Conservation (phyloP, 2,113 vertebrate genomes). For the Actenoides lindsayi region DNA sequence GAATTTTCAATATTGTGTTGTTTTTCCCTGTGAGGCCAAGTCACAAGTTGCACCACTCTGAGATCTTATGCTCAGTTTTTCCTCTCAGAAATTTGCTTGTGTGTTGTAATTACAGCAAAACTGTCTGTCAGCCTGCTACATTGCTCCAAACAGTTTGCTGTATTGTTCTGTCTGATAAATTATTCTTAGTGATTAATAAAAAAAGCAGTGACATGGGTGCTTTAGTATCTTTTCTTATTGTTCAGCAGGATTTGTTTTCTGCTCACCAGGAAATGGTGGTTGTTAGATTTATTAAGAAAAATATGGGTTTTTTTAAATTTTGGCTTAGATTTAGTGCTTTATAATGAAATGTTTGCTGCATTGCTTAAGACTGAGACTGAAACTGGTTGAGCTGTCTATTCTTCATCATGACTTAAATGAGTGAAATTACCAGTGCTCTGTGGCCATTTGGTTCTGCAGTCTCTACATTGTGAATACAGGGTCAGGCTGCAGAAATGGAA, state of each 20-base stretch:
- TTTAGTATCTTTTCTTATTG: not conserved
- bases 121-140: not conserved
- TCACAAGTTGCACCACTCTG: not conserved
- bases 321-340: not conserved
- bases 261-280: not conserved
- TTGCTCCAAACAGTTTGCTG: not conserved
- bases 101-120: not conserved
- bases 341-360: not conserved
- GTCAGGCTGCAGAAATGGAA: not conserved
- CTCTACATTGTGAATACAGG: not conserved
- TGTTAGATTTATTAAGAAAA: not conserved
- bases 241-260: not conserved
- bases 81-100: not conserved
- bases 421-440: not conserved
- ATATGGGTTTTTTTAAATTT: not conserved
- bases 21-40: not conserved
- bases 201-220: not conserved
- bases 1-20: not conserved
- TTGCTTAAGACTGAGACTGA: not conserved
- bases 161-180: not conserved
- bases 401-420: not conserved
- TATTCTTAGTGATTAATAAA: not conserved
- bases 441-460: not conserved
- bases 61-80: not conserved
- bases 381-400: not conserved